A percentile compares a stretch with the other conserved stretches of the same genome.
Conservation (phyloP, 1,140 invertebrate species). For the Achatina immaculata region DNA sequence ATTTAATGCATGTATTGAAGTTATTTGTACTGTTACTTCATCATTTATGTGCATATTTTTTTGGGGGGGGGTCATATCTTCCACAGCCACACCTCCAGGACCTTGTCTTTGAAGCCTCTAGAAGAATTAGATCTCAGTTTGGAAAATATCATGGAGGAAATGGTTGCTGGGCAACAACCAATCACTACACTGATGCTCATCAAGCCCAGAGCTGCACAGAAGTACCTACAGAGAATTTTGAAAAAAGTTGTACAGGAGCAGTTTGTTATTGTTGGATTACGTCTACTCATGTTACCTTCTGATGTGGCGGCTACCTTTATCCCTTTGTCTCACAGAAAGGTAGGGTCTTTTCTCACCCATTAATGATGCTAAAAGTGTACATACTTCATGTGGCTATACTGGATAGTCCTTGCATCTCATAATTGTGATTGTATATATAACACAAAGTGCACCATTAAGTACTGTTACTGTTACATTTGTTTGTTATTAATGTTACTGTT, state of each 20-base stretch:
- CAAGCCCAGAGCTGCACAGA: constrained; percentile 59
- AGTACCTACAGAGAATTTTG: constrained; percentile 61
- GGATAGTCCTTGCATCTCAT: neutral
- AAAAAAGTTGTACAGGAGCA: constrained; percentile 61
- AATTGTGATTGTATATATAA: neutral
- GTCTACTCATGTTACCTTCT: constrained; percentile 43
- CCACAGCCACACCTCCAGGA: neutral
- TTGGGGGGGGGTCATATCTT: no score
- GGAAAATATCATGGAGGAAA: constrained; percentile 60
- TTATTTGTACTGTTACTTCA: neutral
- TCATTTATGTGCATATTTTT: neutral
- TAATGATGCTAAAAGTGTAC: neutral
- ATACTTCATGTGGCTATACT: no score
- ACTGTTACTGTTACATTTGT: no score
- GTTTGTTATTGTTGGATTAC: constrained; percentile 60
- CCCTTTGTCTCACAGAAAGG: constrained; percentile 1
- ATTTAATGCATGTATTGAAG: neutral
- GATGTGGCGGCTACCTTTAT: constrained; percentile 40
- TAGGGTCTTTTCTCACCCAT: neutral
- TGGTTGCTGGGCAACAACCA: constrained; percentile 58
- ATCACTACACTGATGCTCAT: constrained; percentile 61
- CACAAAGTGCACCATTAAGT: no score
- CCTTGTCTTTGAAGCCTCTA: constrained; percentile 1
- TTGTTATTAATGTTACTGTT: neutral
- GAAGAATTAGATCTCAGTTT: constrained; percentile 38